Base-by-base conservation (phyloP, 2,797 vertebrate genomes). In the Vireo griseus region DNA sequence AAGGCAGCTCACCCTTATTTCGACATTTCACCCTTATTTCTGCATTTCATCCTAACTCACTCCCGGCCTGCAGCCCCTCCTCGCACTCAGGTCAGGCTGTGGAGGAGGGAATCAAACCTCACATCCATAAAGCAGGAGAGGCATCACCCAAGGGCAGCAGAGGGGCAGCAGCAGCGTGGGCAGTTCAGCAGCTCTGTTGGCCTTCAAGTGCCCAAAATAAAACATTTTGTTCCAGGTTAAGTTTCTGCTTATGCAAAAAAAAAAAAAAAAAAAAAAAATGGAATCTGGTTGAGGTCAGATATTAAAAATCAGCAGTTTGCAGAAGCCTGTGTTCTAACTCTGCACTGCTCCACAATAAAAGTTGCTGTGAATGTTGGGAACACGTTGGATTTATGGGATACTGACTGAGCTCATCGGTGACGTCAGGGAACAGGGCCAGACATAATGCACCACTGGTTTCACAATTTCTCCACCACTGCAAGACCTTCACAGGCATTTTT, bases 51-150 rank as follows among this genome's bases (percentile, higher is more conserved):
- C 50, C 63, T 4, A 8, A 18, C 26, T 81, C 13, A 2, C 13
- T 21, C 28, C 19, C 5, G 13, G 6, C 21, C n/a, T 6, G 17
- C 73, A 58, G n/a, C 13, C 13, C 13, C 51, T 37, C 22, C 78
- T 80, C 0, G 0, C 8, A 0, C 52, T 28, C 4, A 0, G 14
- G 47, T 52, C 74, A 67, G 77, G 61, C 45, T 40, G 58, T 0
- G 29, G 26, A 81, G 48, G 59, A 78, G 44, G 88, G 33, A 69
- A 59, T 58, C 55, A 39, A 82, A 48, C 11, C n/a, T 58, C 10
- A 1, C 2, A 2, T 3, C 7, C 31, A 1, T 9, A 6, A 39
- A n/a, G 22, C 66, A 37, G 44, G 28, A 66, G n/a, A 52, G 31
- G 35, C 12, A 3, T 12, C 69, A 57, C 9, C 6, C 31, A 25